Evolutionary conservation across 2,113 vertebrate genomes (phyloP).

Genomic region (Delphinapterus leucas): DNA sequence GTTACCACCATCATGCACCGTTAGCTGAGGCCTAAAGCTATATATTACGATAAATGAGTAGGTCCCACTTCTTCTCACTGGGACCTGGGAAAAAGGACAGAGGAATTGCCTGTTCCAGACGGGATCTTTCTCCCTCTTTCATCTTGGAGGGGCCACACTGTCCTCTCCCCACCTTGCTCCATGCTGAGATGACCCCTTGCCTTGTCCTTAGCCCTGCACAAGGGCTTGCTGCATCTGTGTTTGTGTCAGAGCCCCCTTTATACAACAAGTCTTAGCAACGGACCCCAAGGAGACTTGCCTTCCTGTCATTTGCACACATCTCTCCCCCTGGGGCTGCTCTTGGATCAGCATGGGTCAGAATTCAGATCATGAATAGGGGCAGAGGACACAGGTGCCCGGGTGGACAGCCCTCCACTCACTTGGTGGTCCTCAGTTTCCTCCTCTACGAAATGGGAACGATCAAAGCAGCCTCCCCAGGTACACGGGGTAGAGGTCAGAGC

Average conservation of each 20-base stretch:
- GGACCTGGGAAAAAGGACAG: background rate
- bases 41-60: background rate
- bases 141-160: fast-evolving
- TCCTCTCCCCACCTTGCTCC: fast-evolving
- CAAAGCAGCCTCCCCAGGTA: background rate
- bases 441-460: background rate
- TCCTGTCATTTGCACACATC: background rate
- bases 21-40: background rate
- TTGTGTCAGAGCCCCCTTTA: background rate
- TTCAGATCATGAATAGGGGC: too few relatives aligned
- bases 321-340: background rate
- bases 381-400: too few relatives aligned
- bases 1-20: background rate
- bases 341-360: background rate
- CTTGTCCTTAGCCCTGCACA: background rate
- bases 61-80: too few relatives aligned
- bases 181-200: background rate
- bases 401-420: background rate
- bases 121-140: too few relatives aligned
- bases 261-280: background rate
- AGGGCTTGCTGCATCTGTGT: background rate
- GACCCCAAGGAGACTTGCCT: background rate
- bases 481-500: fast-evolving
- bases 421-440: background rate
- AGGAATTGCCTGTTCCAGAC: fast-evolving